Evolutionary conservation across 2,113 vertebrate genomes (phyloP).

Genomic region (Odobenus rosmarus): DNA sequence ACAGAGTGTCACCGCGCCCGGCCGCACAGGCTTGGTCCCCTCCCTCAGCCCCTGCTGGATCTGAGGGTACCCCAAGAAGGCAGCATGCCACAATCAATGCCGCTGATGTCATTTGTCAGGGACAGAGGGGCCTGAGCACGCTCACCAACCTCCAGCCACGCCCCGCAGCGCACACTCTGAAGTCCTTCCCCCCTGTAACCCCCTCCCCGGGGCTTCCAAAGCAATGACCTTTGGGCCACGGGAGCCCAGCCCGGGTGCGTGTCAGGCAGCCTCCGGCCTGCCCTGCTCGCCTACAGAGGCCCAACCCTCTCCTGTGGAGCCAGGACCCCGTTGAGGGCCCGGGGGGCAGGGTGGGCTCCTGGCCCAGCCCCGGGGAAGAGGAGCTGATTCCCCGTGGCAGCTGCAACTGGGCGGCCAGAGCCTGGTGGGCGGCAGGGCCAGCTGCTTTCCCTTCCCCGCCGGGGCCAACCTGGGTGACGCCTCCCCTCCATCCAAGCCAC

Average conservation of each 20-base stretch:
- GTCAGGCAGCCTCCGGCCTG: background rate
- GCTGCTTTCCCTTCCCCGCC: rapidly evolving
- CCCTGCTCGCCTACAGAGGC: background rate
- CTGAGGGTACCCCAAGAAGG: rapidly evolving
- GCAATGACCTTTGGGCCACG: rapidly evolving
- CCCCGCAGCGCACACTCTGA: background rate
- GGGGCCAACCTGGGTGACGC: too few species aligned
- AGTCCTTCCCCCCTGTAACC: background rate
- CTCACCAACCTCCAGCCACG: background rate
- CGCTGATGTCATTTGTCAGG: background rate
- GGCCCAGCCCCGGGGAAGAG: too few species aligned
- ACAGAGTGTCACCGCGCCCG: background rate
- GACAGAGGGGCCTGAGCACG: background rate
- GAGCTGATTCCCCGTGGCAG: background rate
- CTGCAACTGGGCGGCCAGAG: background rate
- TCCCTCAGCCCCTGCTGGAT: rapidly evolving
- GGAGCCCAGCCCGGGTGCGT: rapidly evolving
- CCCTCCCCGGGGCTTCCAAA: background rate
- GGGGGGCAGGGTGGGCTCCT: background rate
- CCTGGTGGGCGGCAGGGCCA: background rate
- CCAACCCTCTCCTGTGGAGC: rapidly evolving
- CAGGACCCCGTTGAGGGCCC: rapidly evolving
- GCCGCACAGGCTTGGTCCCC: background rate
- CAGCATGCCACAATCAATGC: background rate
- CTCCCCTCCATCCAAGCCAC: rapidly evolving